These are phyloP conservation scores for Drosophila putrida DNA, from an alignment of 2,888 invertebrate species.

Conservation along the genomic window DNA sequence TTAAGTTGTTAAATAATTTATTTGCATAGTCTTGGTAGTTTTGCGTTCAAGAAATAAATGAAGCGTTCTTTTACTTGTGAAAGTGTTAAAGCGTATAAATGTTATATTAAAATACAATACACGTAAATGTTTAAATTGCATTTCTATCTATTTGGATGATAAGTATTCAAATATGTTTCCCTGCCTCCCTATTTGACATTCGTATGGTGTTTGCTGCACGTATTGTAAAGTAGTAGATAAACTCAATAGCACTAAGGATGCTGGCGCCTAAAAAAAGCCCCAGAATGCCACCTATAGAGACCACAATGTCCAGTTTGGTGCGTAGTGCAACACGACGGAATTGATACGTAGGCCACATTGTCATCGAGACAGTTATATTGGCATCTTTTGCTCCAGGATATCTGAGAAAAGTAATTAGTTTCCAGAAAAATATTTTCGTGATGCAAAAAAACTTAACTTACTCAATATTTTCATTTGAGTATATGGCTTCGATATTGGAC, in stretches of 20 bases:
- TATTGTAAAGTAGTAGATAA: slow-evolving; percentile 87
- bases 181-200: slow-evolving; percentile 1
- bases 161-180: background rate
- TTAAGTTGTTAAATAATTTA: background rate
- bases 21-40: background rate
- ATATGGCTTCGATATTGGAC: slow-evolving; percentile 87
- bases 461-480: slow-evolving; percentile 50
- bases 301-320: slow-evolving; percentile 85
- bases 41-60: too few species aligned
- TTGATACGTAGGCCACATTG: slow-evolving; percentile 84
- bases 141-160: background rate
- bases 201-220: slow-evolving; percentile 66
- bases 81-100: background rate
- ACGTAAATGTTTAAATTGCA: background rate
- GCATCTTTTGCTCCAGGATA: slow-evolving; percentile 11
- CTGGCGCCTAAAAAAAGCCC: slow-evolving; percentile 88
- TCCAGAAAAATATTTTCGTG: background rate
- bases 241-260: slow-evolving; percentile 87
- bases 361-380: slow-evolving; percentile 55
- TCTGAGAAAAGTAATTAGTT: background rate
- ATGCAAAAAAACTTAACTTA: slow-evolving; percentile 14
- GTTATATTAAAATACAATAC: too few species aligned
- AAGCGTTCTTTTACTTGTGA: background rate
- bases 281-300: slow-evolving; percentile 87
- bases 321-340: slow-evolving; percentile 86